Percentiles rank a stretch among this genome's conserved stretches.
phyloP scores from a whole-genome alignment of 2,113 vertebrate genomes.

The Lucifuga dentata region DNA sequence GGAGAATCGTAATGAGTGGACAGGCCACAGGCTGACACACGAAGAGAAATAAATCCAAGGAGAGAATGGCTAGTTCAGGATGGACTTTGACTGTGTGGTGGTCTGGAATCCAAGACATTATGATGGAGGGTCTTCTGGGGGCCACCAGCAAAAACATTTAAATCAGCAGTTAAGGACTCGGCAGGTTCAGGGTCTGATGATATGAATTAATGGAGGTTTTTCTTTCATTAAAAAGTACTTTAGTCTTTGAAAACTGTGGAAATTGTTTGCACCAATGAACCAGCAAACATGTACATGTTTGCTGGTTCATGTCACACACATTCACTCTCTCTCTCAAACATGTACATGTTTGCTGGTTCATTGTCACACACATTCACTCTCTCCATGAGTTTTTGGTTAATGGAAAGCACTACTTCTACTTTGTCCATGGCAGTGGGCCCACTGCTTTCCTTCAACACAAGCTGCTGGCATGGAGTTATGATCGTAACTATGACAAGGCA shows the following conservation, averaged over 20 bases:
- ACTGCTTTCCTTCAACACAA: neutral
- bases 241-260: neutral
- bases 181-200: neutral
- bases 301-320: no score
- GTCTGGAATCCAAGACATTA: neutral
- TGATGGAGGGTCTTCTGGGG: neutral
- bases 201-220: neutral
- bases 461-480: constrained; percentile 12
- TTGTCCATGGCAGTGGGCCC: constrained; percentile 15
- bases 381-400: constrained; percentile 2
- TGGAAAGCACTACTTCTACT: constrained; percentile 6
- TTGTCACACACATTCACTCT: neutral
- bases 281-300: constrained; percentile 17
- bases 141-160: constrained; percentile 20
- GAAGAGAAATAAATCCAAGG: constrained; percentile 64
- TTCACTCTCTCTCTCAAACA: no score
- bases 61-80: constrained; percentile 18
- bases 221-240: neutral
- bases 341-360: constrained; percentile 25
- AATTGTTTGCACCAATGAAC: constrained; percentile 10
- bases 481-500: constrained; percentile 30
- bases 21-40: constrained; percentile 53
- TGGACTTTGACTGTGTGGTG: constrained; percentile 24
- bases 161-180: constrained; percentile 7
- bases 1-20: constrained; percentile 80